phyloP scores from a whole-genome alignment of 2,888 invertebrate genomes.

The Augiades crinisus region DNA sequence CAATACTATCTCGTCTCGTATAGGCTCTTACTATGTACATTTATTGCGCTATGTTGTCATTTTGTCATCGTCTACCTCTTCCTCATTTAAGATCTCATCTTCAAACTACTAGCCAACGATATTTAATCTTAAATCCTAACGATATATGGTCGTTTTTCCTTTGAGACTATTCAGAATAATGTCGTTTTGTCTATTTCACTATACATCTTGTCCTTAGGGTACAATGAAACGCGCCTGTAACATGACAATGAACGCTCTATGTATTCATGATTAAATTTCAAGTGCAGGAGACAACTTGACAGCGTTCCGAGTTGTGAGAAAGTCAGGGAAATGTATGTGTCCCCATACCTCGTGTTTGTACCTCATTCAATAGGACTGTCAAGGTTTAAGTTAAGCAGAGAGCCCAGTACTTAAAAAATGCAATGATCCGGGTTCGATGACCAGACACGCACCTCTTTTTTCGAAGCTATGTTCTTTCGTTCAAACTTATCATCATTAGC shows the following conservation, averaged over 20 bases:
- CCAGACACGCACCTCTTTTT: too few species aligned
- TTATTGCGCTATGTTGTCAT: conserved; percentile 1
- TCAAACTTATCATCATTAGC: too few species aligned
- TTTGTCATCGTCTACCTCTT: background rate
- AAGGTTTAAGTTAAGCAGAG: too few species aligned
- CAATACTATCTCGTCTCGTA: conserved; percentile 17
- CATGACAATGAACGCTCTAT: conserved; percentile 18
- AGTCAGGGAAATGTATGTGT: background rate
- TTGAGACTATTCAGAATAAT: background rate
- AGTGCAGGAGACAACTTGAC: conserved; percentile 19
- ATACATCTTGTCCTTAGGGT: conserved; percentile 11
- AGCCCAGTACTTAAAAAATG: too few species aligned
- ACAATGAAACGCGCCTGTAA: conserved; percentile 16
- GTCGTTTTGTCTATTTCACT: background rate
- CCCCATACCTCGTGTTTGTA: background rate
- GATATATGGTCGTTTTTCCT: background rate
- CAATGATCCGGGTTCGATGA: too few species aligned
- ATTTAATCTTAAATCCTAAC: background rate
- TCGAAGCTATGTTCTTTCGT: too few species aligned
- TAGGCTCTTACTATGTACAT: conserved; percentile 7
- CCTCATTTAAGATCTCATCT: background rate
- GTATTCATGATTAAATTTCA: conserved; percentile 24
- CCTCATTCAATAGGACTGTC: too few species aligned
- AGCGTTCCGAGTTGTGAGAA: conserved; percentile 4
- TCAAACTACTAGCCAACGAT: too few species aligned